Base-by-base conservation (phyloP, 2,888 invertebrate species). In the Aleiodes alternator region DNA sequence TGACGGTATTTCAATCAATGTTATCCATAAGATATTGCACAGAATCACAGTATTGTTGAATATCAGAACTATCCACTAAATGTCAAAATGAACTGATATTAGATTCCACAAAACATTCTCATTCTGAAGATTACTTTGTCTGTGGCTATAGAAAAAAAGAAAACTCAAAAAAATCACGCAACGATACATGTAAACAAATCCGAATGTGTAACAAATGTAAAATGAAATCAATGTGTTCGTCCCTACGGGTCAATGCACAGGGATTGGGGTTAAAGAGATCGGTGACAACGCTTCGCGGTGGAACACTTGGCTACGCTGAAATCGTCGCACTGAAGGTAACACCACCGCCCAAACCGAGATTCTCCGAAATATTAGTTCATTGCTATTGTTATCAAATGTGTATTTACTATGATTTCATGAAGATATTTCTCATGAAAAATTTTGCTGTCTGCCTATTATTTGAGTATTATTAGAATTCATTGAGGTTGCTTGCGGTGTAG, bases 301-400 rank as follows among this genome's bases (percentile, higher is more conserved):
- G 96, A 87, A 95, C 95, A 80, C 92, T 96, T 90, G 96, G 96
- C 89, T 96, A 95, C 92, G 97, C 97, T 84, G 97, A 97, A 93
- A 97, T 97, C 92, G 97, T 98, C 90, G 97, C 97, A 90, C 96
- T 98, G 87, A 97, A 98, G 97, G 97, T 97, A 95, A 92, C 85
- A 80, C 80, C 81, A 81, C 81, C 80, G 75, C 78, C 78, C 75
- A 72, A 75, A 77, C 78, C 9, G 34, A 48, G 16, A 38, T 56
- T 11, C 23, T 11, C 53, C 76, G 78, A 68, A 76, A 78, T 34
- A 34, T 77, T 74, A 72, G 76, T 79, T 75, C 73, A 51, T 76
- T 64, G 43, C 43, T 76, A 71, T 53, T 72, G 73, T 76, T 73
- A 51, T 66, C 53, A 76, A 71, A 69, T 78, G 79, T 73, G 78